phyloP scores from a whole-genome alignment of 2,113 vertebrate genomes.

The Prolemur simus region DNA sequence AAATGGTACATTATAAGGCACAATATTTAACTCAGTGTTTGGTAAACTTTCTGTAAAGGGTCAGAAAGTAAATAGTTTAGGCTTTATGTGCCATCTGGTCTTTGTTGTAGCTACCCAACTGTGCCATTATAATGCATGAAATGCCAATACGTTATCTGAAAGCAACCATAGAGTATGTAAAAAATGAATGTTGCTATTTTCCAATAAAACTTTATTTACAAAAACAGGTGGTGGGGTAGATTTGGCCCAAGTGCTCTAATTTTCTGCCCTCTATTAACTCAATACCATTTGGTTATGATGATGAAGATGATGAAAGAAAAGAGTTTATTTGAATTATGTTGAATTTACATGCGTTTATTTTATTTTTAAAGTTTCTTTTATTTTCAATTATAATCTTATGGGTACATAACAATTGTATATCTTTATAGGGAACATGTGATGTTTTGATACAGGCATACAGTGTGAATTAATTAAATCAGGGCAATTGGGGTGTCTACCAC shows the following conservation, averaged over 20 bases:
- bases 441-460: too few species aligned
- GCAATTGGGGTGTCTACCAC: too few species aligned
- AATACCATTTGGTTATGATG: not conserved
- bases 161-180: not conserved
- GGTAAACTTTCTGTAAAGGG: not conserved
- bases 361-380: too few species aligned
- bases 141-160: not conserved
- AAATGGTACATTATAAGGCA: not conserved
- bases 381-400: too few species aligned
- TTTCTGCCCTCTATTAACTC: not conserved
- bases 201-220: not conserved
- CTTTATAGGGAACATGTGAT: too few species aligned
- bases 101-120: not conserved
- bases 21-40: not conserved
- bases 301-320: conserved; percentile 7
- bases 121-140: not conserved
- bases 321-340: not conserved
- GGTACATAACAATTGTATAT: too few species aligned
- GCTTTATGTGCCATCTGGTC: not conserved
- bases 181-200: not conserved
- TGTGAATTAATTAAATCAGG: too few species aligned
- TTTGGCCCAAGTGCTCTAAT: not conserved
- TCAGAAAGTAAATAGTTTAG: not conserved
- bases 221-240: not conserved
- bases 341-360: not conserved